Evolutionary conservation across 2,797 vertebrate species (phyloP).

Genomic region (Psittacula echo): DNA sequence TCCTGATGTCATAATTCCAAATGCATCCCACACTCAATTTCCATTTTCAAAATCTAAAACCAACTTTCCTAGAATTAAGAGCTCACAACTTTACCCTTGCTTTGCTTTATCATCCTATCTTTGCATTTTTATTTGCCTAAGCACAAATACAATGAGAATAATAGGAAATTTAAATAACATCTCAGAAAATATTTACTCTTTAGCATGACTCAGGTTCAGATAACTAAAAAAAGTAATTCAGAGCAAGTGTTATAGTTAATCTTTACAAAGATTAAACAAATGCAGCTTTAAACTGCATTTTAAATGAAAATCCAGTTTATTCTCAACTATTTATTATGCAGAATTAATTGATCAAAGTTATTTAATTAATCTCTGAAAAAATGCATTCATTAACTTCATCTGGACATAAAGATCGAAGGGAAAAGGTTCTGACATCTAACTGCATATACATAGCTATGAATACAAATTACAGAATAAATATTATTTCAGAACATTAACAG

Average conservation of each 20-base stretch:
- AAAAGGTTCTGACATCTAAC: neutral
- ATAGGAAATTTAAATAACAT: neutral
- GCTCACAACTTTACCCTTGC: neutral
- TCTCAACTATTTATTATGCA: neutral
- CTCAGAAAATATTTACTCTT: neutral
- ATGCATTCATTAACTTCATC: neutral
- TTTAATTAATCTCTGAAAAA: neutral
- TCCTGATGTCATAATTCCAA: neutral
- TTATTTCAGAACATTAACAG: neutral
- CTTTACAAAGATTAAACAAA: neutral
- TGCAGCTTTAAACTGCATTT: neutral
- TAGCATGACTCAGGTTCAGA: neutral
- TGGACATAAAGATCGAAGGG: neutral
- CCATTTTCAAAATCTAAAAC: neutral
- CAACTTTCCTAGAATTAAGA: neutral
- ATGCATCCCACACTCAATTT: neutral
- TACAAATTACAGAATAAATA: constrained; percentile 16
- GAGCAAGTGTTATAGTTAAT: neutral
- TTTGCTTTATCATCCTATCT: neutral
- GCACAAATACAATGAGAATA: neutral
- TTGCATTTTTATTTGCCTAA: neutral
- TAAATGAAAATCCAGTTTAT: neutral
- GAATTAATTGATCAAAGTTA: neutral
- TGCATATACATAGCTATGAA: neutral
- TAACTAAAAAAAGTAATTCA: neutral